Conservation (phyloP, 2,797 vertebrate species). For the Channa striata region DNA sequence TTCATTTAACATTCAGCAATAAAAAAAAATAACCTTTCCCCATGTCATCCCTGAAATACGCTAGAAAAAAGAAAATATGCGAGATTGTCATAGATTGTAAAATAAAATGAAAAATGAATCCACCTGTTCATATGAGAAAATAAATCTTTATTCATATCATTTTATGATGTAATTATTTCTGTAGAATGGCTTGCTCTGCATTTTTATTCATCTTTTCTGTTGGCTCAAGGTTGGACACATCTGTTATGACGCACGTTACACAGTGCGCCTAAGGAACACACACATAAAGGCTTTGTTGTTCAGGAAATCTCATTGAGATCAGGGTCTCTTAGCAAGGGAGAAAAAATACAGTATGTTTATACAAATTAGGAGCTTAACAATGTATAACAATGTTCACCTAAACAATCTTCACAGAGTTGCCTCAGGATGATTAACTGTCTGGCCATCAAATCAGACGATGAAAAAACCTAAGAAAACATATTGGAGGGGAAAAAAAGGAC, state of each 20-base stretch:
- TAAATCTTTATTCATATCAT: conserved; percentile 90
- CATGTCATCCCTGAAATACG: conserved; percentile 91
- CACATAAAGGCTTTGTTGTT: conserved; percentile 4
- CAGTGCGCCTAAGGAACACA: conserved; percentile 12
- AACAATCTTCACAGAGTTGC: too few species aligned
- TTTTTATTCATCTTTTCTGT: conserved; percentile 44
- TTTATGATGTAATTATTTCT: conserved; percentile 82
- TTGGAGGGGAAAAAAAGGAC: too few species aligned
- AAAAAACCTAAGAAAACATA: too few species aligned
- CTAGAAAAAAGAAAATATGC: conserved; percentile 88
- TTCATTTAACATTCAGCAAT: conserved; percentile 98
- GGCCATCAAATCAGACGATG: too few species aligned
- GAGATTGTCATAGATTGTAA: conserved; percentile 95
- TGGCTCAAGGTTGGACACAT: conserved; percentile 22
- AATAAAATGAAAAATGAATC: conserved; percentile 86
- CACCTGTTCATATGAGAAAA: conserved; percentile 90
- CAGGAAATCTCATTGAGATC: too few species aligned
- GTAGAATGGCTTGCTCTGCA: conserved; percentile 55
- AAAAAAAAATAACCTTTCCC: conserved; percentile 81
- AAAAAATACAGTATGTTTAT: too few species aligned
- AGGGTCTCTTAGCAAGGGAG: too few species aligned
- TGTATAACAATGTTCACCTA: too few species aligned
- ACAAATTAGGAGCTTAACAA: too few species aligned
- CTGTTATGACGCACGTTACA: conserved; percentile 15
- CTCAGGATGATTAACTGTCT: too few species aligned